Evolutionary conservation across 1,140 invertebrate species (phyloP).

Genomic region (Drosophila serrata): DNA sequence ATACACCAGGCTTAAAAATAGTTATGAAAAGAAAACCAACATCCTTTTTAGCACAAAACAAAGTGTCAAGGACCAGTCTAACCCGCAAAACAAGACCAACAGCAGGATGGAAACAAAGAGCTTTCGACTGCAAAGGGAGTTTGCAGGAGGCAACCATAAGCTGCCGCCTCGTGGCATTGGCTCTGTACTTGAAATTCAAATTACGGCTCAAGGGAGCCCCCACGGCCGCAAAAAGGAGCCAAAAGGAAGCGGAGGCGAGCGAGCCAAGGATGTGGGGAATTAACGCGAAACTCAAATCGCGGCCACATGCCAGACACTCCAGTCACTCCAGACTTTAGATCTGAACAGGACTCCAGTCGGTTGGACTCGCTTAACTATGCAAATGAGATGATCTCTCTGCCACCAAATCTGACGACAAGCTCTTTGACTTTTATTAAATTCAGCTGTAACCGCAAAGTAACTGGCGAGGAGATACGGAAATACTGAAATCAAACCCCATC

Average conservation of each 20-base stretch:
- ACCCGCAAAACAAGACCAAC: background rate
- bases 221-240: background rate
- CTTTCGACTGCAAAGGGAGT: slow-evolving; percentile 17
- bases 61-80: slow-evolving; percentile 12
- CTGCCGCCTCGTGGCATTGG: slow-evolving; percentile 40
- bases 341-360: background rate
- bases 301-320: slow-evolving; percentile 30
- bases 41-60: background rate
- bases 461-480: background rate
- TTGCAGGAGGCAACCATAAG: slow-evolving; percentile 8
- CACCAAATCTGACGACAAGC: slow-evolving; percentile 38
- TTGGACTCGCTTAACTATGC: slow-evolving; percentile 35
- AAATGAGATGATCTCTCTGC: slow-evolving; percentile 42
- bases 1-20: background rate
- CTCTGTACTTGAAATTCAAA: slow-evolving; percentile 74
- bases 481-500: background rate
- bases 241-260: background rate
- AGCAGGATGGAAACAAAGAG: slow-evolving; percentile 51
- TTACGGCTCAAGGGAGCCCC: slow-evolving; percentile 63
- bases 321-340: slow-evolving; percentile 4
- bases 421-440: slow-evolving; percentile 43
- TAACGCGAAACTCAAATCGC: slow-evolving; percentile 40
- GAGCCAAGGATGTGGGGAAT: slow-evolving; percentile 33
- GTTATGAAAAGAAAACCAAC: background rate
- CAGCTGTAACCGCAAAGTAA: slow-evolving; percentile 29